Evolutionary conservation across 2,113 vertebrate genomes (phyloP), one percentile per base, ranked within the genome.

Genomic region (Ageneiosus marmoratus): DNA sequence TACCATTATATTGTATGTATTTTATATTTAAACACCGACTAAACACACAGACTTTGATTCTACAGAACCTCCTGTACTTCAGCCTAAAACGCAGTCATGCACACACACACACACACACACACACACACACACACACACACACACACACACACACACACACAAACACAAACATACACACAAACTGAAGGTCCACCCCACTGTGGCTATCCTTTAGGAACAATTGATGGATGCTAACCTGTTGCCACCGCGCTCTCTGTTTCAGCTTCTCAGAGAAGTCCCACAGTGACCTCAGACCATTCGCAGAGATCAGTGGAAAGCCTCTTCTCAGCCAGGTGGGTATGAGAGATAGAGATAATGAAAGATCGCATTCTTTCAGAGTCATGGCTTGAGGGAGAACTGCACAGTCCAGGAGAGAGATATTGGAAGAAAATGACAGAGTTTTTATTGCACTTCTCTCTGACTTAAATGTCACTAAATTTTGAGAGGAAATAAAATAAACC

Each of bases 321-420:
- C 77, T 97, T 98, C 89, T 93, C 95, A 83, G 94, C 96, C 85
- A 97, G 95, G 97, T 98, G 93, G 12, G 92, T 90, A 86, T 69
- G 29, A 41, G 50, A 75, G 55, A 70, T 34, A 53, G 60, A 46
- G 70, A 77, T 34, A 29, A 5, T 69, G 41, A 41, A 63, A 15
- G n/a, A 48, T 24, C 24, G 29, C 44, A 18, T 18, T 73, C 44
- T 27, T n/a, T n/a, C n/a, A n/a, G 24, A 27, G 44, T 50, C n/a
- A 32, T 29, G 41, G 44, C 24, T n/a, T 44, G 67, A 67, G 16
- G 29, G 50, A 41, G n/a, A 44, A 67, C 18, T 32, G n/a, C 24
- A 48, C 24, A 29, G 44, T 27, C 32, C 0, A 16, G 13, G 76
- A 78, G 32, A 62, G 55, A 46, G 56, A 44, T 51, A 69, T 53